These are phyloP conservation scores for Odontomyia ornata DNA, from an alignment of 2,888 invertebrate genomes.

Conservation along the genomic window DNA sequence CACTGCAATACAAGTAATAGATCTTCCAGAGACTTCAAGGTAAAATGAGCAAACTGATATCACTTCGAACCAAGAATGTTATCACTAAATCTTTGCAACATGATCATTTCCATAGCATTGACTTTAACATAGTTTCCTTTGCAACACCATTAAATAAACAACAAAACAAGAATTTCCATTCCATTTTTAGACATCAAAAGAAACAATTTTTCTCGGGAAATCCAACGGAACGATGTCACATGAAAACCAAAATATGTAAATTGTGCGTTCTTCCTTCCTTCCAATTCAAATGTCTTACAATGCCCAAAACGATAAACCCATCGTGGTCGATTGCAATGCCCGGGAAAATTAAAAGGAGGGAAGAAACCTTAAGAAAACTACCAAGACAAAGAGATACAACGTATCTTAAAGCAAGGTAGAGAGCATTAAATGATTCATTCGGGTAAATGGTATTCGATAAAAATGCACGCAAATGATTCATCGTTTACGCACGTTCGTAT, in stretches of 20 bases:
- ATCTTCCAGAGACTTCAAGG: no score
- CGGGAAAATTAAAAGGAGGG: neutral
- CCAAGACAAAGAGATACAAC: neutral
- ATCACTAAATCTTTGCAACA: no score
- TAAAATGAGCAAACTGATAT: no score
- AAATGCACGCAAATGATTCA: constrained; percentile 27
- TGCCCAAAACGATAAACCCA: constrained; percentile 1
- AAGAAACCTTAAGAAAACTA: neutral
- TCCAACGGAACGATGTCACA: neutral
- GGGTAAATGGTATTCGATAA: neutral
- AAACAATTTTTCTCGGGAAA: constrained; percentile 6
- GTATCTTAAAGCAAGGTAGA: neutral
- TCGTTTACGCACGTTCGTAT: constrained; percentile 1
- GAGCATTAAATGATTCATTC: constrained; percentile 4
- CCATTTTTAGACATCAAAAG: constrained; percentile 24
- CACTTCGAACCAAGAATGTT: no score
- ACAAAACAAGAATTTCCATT: neutral
- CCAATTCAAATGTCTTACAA: neutral
- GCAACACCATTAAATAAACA: no score
- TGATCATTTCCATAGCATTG: no score
- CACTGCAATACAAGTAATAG: no score
- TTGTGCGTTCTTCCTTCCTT: neutral
- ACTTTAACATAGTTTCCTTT: no score
- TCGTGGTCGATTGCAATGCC: neutral
- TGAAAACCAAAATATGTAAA: neutral